A percentile compares a stretch with the other conserved stretches of the same genome.
phyloP scores from a whole-genome alignment of 2,888 invertebrate genomes.

The Acheta domesticus region DNA sequence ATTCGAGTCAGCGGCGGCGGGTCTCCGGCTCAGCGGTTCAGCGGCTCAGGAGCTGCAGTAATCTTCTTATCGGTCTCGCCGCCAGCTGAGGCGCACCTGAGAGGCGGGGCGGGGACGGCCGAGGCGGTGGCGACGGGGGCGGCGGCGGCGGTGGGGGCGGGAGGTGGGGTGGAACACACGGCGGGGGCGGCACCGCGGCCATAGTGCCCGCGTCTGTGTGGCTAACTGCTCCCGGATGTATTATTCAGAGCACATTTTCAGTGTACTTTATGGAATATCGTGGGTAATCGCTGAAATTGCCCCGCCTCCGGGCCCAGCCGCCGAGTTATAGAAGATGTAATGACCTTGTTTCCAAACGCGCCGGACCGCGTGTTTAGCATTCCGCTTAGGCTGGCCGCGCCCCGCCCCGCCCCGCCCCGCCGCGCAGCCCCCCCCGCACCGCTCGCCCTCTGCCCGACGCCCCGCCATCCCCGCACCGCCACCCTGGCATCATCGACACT shows the following conservation, averaged over 20 bases:
- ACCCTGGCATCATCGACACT: too few species aligned
- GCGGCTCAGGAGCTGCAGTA: not conserved
- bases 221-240: not conserved
- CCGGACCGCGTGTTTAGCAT: not conserved
- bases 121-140: not conserved
- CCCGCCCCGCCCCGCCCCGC: not conserved
- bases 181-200: not conserved
- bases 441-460: not conserved
- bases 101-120: not conserved
- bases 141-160: not conserved
- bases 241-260: not conserved
- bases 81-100: not conserved
- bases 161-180: not conserved
- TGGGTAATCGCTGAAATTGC: conserved; percentile 5
- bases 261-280: conserved; percentile 18
- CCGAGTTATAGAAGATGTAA: not conserved
- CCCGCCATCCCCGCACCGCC: too few species aligned
- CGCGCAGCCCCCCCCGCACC: not conserved
- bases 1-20: too few species aligned
- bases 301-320: not conserved
- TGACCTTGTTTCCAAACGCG: not conserved
- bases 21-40: not conserved
- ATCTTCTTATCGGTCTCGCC: not conserved
- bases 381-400: not conserved
- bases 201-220: not conserved